Evolutionary conservation across 2,113 vertebrate genomes (phyloP).

Genomic region (Manacus vitellinus): DNA sequence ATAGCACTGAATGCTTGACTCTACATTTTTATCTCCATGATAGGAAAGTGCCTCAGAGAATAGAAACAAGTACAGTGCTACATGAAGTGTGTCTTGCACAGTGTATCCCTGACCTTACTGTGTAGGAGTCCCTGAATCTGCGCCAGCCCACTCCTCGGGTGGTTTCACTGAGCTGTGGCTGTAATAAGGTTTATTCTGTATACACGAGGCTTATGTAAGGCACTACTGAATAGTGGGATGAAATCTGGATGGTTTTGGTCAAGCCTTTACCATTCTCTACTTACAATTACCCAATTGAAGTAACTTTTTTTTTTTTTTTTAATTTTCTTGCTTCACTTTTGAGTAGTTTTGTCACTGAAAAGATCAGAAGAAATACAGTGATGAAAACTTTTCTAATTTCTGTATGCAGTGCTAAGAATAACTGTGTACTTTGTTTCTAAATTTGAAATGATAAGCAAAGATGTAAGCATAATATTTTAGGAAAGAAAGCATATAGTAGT

Average conservation of each 20-base stretch:
- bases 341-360: not conserved
- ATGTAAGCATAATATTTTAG: not conserved
- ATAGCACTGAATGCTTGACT: not conserved
- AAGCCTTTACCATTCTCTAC: not conserved
- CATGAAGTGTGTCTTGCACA: not conserved
- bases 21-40: conserved; percentile 5
- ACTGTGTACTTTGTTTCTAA: not conserved
- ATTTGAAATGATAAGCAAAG: not conserved
- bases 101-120: not conserved
- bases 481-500: not conserved
- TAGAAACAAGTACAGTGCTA: not conserved
- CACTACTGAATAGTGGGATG: not conserved
- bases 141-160: not conserved
- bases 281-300: not conserved
- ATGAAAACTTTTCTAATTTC: not conserved
- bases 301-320: not conserved
- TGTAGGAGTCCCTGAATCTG: not conserved
- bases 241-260: not conserved
- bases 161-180: not conserved
- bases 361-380: not conserved
- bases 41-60: conserved; percentile 4
- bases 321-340: not conserved
- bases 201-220: not conserved
- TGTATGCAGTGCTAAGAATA: not conserved
- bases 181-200: not conserved